A percentile compares a stretch with the other conserved stretches of the same genome.
Evolutionary conservation across 2,888 invertebrate species (phyloP).

Genomic region (Cryptosula pallasiana): DNA sequence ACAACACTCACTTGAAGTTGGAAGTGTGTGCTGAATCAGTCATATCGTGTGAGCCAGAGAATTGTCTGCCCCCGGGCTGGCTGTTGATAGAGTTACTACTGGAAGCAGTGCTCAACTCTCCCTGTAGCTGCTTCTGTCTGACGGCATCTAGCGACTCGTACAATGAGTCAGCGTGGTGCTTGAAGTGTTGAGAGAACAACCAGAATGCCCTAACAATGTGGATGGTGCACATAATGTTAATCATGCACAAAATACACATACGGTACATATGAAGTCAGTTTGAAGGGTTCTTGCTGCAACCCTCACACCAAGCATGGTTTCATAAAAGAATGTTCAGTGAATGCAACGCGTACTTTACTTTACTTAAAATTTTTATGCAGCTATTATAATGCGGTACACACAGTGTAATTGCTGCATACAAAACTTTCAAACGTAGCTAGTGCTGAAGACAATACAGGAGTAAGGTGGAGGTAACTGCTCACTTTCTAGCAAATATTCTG

Average conservation of each 20-base stretch:
- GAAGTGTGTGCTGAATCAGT: slow-evolving; percentile 27
- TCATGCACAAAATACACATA: no score
- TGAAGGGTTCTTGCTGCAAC: no score
- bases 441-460: no score
- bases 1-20: slow-evolving; percentile 29
- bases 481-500: slow-evolving; percentile 75
- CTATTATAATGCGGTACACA: no score
- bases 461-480: no score
- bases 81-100: slow-evolving; percentile 52
- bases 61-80: slow-evolving; percentile 31
- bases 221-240: background rate
- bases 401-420: no score
- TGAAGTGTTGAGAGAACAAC: slow-evolving; percentile 83
- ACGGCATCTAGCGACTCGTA: slow-evolving; percentile 75
- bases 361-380: no score
- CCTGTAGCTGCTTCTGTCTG: slow-evolving; percentile 66
- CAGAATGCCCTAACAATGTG: slow-evolving; percentile 81
- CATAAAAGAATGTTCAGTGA: no score
- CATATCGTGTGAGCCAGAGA: slow-evolving; percentile 20
- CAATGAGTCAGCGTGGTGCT: slow-evolving; percentile 78
- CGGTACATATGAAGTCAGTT: no score
- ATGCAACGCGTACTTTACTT: no score
- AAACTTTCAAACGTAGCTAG: no score
- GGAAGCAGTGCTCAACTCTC: slow-evolving; percentile 55
- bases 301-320: no score